Conservation (phyloP, 2,113 vertebrate species). For the Neolamprologus fasciatus region DNA sequence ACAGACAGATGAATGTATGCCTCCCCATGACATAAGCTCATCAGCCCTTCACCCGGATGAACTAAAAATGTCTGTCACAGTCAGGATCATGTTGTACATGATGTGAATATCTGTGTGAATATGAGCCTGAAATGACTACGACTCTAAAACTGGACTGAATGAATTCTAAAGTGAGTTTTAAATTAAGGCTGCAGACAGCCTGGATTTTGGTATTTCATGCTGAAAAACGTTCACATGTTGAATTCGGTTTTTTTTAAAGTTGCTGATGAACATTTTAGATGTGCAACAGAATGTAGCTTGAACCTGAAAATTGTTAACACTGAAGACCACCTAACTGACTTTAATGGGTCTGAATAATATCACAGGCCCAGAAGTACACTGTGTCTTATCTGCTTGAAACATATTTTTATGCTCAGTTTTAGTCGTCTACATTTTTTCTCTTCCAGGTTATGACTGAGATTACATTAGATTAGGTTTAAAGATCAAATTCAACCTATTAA, state of each 20-base stretch:
- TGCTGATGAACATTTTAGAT: not conserved
- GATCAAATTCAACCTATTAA: not conserved
- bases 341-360: not conserved
- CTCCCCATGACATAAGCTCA: not conserved
- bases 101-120: not conserved
- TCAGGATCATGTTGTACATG: not conserved
- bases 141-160: not conserved
- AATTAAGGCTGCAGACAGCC: not conserved
- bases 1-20: not conserved
- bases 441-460: not conserved
- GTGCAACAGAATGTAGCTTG: not conserved
- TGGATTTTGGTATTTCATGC: not conserved
- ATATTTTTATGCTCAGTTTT: not conserved
- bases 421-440: not conserved
- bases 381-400: not conserved
- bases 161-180: not conserved
- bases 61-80: not conserved
- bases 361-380: not conserved
- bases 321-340: not conserved
- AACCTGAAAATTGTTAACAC: not conserved
- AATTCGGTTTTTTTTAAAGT: not conserved
- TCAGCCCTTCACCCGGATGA: not conserved
- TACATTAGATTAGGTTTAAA: not conserved
- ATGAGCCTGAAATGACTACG: not conserved
- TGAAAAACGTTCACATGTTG: not conserved